Conservation (phyloP, 1,140 invertebrate genomes). For the Probaryconus sp. region DNA sequence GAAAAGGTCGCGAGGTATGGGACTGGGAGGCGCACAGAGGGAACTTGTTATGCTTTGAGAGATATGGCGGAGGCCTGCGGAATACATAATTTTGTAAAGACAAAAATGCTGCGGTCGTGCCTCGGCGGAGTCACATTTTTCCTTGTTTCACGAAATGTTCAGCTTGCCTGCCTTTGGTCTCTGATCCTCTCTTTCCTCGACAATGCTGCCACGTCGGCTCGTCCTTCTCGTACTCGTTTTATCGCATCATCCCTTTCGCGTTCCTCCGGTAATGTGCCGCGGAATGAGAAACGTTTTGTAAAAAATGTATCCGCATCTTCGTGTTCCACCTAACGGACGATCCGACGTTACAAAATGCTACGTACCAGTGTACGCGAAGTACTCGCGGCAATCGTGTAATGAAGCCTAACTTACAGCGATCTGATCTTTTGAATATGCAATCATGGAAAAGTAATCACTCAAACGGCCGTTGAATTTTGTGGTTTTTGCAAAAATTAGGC, state of each 20-base stretch:
- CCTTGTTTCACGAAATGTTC: conserved; percentile 78
- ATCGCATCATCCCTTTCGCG: conserved; percentile 66
- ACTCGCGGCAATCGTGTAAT: conserved; percentile 58
- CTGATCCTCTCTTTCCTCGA: conserved; percentile 52
- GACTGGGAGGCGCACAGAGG: conserved; percentile 68
- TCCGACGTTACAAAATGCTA: conserved; percentile 50
- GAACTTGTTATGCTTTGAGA: conserved; percentile 80
- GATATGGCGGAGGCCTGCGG: conserved; percentile 78
- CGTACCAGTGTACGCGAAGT: conserved; percentile 25
- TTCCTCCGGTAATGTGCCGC: conserved; percentile 72
- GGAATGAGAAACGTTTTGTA: conserved; percentile 78
- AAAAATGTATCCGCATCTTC: conserved; percentile 76
- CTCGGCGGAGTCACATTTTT: conserved; percentile 77
- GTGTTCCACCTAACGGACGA: conserved; percentile 60
- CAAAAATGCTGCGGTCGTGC: conserved; percentile 79
- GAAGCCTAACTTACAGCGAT: conserved; percentile 56
- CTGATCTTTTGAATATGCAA: conserved; percentile 62
- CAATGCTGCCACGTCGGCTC: conserved; percentile 33
- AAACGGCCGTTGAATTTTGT: conserved; percentile 36
- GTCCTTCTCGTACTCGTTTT: conserved; percentile 59
- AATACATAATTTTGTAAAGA: conserved; percentile 80
- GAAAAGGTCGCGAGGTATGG: conserved; percentile 54
- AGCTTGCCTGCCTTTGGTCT: conserved; percentile 66
- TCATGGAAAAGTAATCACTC: conserved; percentile 54
- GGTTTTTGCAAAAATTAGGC: conserved; percentile 1